These are phyloP conservation scores for Lasius platythorax DNA, from an alignment of 2,888 invertebrate species.

Conservation along the genomic window DNA sequence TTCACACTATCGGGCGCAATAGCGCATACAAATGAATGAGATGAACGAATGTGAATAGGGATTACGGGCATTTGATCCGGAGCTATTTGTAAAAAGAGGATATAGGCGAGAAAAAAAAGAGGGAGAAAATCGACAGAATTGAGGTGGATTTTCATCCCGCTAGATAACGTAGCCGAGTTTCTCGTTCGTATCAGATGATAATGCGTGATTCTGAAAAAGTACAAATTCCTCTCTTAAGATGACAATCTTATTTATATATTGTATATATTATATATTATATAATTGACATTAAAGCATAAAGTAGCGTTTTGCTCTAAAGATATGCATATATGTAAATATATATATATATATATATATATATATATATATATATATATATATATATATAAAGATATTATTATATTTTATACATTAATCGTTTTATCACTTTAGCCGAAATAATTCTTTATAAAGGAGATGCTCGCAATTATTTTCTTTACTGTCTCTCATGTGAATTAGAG, in stretches of 20 bases:
- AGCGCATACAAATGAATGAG: not conserved
- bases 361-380: no score
- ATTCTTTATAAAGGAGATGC: not conserved
- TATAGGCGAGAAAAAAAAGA: not conserved
- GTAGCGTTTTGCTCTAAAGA: not conserved
- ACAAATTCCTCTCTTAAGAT: not conserved
- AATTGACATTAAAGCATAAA: not conserved
- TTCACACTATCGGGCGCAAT: slow-evolving; percentile 14
- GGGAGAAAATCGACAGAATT: not conserved
- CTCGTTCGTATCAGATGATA: not conserved
- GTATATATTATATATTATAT: not conserved
- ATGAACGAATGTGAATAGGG: slow-evolving; percentile 7
- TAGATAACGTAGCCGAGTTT: slow-evolving; percentile 8
- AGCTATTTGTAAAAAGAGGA: slow-evolving; percentile 27
- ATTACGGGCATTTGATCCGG: slow-evolving; percentile 27
- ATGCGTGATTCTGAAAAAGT: not conserved
- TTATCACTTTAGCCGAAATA: not conserved
- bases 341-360: no score
- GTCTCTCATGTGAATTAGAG: slow-evolving; percentile 5
- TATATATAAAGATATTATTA: not conserved
- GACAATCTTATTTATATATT: not conserved
- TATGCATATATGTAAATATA: no score
- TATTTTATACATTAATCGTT: not conserved
- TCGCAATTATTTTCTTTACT: not conserved
- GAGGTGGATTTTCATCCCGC: not conserved